Conservation (phyloP, 2,113 vertebrate species). For the Catagonus wagneri region DNA sequence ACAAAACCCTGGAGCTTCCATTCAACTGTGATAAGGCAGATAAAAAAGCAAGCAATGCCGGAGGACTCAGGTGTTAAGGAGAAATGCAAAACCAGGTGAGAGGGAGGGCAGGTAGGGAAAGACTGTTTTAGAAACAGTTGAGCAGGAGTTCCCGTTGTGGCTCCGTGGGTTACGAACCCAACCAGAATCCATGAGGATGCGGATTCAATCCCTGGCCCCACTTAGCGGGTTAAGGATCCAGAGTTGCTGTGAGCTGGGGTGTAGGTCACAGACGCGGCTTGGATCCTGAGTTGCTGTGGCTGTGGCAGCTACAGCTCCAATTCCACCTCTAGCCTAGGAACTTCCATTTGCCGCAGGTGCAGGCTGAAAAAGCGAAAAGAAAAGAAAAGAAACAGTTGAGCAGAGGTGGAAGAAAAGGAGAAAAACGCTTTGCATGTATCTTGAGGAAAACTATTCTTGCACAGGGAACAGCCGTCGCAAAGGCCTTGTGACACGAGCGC, state of each 20-base stretch:
- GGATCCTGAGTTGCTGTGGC: no score
- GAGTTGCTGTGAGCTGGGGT: no score
- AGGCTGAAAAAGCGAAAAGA: no score
- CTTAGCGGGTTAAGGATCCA: no score
- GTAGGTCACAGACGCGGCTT: no score
- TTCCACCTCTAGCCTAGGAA: no score
- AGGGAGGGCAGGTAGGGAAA: no score
- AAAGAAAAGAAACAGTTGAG: neutral
- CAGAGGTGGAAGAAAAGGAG: neutral
- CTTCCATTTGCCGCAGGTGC: no score
- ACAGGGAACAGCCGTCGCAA: neutral
- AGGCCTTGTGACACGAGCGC: neutral
- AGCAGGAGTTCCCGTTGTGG: neutral
- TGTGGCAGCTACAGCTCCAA: no score
- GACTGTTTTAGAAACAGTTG: neutral
- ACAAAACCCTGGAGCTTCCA: neutral
- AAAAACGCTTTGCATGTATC: neutral
- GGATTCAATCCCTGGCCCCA: no score
- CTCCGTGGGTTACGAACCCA: no score
- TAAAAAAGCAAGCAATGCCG: neutral
- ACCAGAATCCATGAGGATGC: no score
- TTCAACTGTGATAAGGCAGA: neutral
- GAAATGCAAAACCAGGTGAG: neutral
- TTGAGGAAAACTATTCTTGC: neutral
- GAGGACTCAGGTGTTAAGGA: neutral